Percentiles rank a stretch among this genome's conserved stretches.
Conservation (phyloP, 2,797 vertebrate species). For the Staurois parvus region DNA sequence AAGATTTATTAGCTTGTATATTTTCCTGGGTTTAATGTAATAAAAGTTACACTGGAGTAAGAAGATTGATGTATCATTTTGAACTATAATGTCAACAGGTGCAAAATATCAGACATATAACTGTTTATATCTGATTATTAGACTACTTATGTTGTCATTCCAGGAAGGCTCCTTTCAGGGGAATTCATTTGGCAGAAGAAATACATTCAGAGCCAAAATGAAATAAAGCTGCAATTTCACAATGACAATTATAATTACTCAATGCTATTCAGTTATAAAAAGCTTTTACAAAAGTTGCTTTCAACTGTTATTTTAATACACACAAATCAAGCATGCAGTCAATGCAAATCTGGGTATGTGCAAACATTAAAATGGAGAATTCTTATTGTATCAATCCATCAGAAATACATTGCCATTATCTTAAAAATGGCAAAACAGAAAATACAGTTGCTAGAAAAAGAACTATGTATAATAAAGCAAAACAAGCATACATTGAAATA, state of each 20-base stretch:
- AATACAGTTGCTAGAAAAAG: not conserved
- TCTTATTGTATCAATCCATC: not conserved
- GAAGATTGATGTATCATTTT: constrained; percentile 55
- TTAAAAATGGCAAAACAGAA: not conserved
- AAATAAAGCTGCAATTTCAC: constrained; percentile 56
- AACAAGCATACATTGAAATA: too few species aligned
- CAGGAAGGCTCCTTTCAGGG: constrained; percentile 58
- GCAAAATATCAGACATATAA: constrained; percentile 45
- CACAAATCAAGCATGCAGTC: not conserved
- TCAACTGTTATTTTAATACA: constrained; percentile 14
- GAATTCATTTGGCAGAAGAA: constrained; percentile 58
- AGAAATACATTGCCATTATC: not conserved
- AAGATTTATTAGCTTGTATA: constrained; percentile 37
- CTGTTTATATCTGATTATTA: constrained; percentile 59
- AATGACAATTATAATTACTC: constrained; percentile 58
- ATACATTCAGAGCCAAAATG: constrained; percentile 39
- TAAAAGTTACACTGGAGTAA: constrained; percentile 34
- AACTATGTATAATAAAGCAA: too few species aligned
- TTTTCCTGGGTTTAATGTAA: constrained; percentile 51
- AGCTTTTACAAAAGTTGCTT: constrained; percentile 29
- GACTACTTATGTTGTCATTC: constrained; percentile 58
- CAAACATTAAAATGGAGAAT: not conserved
- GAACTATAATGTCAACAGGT: constrained; percentile 59
- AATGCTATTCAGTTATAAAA: constrained; percentile 33
- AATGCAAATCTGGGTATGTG: not conserved